Evolutionary conservation across 2,797 vertebrate genomes (phyloP).

Genomic region (Taeniopygia guttata): DNA sequence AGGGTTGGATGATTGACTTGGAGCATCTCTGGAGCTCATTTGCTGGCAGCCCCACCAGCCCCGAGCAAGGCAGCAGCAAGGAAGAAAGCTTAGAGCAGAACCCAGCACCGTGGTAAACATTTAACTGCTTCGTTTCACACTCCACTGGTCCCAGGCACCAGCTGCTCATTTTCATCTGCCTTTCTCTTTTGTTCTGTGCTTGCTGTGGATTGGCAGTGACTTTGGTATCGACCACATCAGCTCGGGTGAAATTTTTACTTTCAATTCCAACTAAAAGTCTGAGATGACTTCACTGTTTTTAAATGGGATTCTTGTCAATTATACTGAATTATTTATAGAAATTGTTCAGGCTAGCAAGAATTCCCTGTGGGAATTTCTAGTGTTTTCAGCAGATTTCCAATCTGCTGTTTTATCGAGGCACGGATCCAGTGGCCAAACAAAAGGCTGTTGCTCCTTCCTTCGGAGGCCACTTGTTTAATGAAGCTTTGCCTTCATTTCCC

Average conservation of each 20-base stretch:
- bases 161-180: slow-evolving; percentile 1
- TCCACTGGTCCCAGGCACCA: neutral
- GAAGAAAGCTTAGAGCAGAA: neutral
- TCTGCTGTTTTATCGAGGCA: neutral
- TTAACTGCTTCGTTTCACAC: neutral
- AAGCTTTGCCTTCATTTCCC: neutral
- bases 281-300: neutral
- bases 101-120: neutral
- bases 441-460: neutral
- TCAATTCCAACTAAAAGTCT: neutral
- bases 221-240: neutral
- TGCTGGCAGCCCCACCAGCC: neutral
- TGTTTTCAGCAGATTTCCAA: neutral
- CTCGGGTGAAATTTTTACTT: neutral
- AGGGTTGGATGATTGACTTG: neutral
- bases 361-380: neutral
- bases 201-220: neutral
- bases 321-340: neutral
- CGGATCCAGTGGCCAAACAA: neutral
- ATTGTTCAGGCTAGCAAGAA: neutral
- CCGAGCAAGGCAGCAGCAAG: neutral
- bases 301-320: neutral
- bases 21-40: neutral
- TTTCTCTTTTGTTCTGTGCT: neutral
- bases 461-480: neutral